Conservation (phyloP, 2,888 invertebrate species). For the Tanypteryx hageni region DNA sequence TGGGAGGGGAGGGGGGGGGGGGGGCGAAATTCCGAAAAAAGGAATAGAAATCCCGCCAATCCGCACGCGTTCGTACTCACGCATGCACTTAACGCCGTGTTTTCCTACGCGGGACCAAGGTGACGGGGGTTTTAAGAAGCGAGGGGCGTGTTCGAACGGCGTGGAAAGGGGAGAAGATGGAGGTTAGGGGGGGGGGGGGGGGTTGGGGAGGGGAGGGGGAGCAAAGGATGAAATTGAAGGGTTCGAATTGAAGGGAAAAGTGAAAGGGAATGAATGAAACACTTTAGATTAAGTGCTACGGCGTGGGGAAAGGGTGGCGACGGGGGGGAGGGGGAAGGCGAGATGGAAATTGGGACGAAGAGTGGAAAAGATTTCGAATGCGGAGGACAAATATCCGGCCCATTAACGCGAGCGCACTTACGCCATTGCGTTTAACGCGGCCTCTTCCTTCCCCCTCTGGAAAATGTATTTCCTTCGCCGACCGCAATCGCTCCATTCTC, state of each 20-base stretch:
- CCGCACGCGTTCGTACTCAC: neutral
- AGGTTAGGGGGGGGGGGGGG: neutral
- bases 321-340: neutral
- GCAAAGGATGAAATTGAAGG: neutral
- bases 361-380: neutral
- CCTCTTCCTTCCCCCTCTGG: neutral
- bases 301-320: neutral
- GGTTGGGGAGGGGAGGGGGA: neutral
- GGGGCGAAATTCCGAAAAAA: neutral
- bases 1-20: too few species aligned
- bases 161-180: neutral
- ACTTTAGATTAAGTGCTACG: neutral
- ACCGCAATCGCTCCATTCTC: neutral
- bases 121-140: conserved; percentile 9
- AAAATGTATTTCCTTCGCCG: neutral
- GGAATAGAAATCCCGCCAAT: neutral
- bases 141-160: neutral
- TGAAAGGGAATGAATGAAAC: neutral
- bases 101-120: conserved; percentile 36
- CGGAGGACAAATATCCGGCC: neutral
- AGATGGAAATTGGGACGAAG: neutral
- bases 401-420: neutral
- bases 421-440: neutral
- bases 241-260: neutral
- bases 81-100: neutral